Percentiles rank a stretch among this genome's conserved stretches.
phyloP scores from a whole-genome alignment of 2,797 vertebrate species.

The Sciaenops ocellatus region DNA sequence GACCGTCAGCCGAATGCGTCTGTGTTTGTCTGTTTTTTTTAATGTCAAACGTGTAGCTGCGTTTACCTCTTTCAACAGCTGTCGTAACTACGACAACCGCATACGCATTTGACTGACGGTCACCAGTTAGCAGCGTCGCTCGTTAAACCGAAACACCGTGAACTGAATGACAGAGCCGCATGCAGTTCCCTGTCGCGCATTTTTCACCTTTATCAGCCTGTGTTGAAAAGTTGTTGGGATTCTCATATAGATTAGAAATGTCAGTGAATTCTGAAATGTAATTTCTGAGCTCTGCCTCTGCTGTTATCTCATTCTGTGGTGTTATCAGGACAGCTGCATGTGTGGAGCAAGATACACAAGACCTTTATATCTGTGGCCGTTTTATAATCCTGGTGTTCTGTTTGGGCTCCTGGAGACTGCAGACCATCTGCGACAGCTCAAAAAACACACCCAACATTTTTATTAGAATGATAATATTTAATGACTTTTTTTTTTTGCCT shows the following conservation, averaged over 20 bases:
- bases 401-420: neutral
- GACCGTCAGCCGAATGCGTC: too few relatives aligned
- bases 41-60: too few relatives aligned
- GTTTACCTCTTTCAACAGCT: too few relatives aligned
- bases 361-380: conserved; percentile 9
- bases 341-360: neutral
- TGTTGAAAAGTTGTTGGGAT: neutral
- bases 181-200: neutral
- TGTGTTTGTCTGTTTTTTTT: too few relatives aligned
- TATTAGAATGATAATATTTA: neutral
- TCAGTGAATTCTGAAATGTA: neutral
- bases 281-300: conserved; percentile 5
- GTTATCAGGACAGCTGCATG: conserved; percentile 55
- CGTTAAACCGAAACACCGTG: too few relatives aligned
- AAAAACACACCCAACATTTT: neutral
- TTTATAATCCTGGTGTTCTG: neutral
- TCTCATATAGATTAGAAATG: neutral
- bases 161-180: too few relatives aligned
- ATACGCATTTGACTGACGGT: too few relatives aligned
- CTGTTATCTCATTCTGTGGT: conserved; percentile 39
- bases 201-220: neutral
- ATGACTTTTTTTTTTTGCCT: neutral
- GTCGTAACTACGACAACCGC: too few relatives aligned
- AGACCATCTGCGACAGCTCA: neutral
- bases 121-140: too few relatives aligned